Evolutionary conservation across 2,797 vertebrate species (phyloP).

Genomic region (Prunella strophiata): DNA sequence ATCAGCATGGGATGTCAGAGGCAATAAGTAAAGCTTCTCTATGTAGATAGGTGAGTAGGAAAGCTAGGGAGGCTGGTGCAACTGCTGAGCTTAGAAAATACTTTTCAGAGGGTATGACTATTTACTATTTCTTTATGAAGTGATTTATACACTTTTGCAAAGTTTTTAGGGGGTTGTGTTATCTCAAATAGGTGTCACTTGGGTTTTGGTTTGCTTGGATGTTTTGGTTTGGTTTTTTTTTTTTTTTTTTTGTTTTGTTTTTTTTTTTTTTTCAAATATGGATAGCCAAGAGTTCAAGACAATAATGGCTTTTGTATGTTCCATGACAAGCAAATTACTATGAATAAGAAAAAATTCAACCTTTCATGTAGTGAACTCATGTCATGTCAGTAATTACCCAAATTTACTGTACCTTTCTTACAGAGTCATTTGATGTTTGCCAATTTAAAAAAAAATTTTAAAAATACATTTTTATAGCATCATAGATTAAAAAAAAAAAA

Average conservation of each 20-base stretch:
- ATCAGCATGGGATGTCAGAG: background rate
- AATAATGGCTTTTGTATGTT: background rate
- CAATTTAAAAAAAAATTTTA: background rate
- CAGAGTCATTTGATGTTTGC: background rate
- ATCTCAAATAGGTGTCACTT: background rate
- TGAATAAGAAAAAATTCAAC: background rate
- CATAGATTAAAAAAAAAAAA: background rate
- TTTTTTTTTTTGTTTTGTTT: background rate
- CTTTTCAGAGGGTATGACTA: background rate
- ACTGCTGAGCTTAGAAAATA: background rate
- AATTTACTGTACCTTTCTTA: background rate
- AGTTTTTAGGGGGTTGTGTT: background rate
- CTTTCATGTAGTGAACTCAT: background rate
- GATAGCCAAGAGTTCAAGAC: background rate
- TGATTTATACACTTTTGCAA: background rate
- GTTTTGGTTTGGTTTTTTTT: no score
- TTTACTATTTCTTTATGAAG: background rate
- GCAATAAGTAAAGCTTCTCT: background rate
- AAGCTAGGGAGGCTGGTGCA: background rate
- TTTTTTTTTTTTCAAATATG: background rate
- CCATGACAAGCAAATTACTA: background rate
- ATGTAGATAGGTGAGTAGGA: background rate
- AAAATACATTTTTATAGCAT: background rate
- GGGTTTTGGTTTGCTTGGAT: no score
- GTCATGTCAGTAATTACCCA: background rate